Evolutionary conservation across 1,140 invertebrate species (phyloP).

Genomic region (Drosophila yakuba): DNA sequence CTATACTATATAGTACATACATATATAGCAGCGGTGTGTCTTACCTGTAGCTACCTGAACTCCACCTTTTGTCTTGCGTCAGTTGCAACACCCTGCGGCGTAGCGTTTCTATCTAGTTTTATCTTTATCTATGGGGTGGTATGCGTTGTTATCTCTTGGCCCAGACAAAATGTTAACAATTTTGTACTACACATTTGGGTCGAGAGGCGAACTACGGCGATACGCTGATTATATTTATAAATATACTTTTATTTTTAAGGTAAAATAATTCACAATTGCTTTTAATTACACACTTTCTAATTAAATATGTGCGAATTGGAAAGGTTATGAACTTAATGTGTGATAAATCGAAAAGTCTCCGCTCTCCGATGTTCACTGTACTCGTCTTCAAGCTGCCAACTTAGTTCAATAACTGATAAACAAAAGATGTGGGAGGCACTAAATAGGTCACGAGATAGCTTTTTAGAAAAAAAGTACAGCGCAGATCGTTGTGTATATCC

Average conservation of each 20-base stretch:
- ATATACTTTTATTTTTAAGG: not conserved
- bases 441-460: constrained; percentile 58
- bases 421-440: constrained; percentile 1
- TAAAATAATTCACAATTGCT: not conserved
- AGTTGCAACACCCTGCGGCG: constrained; percentile 68
- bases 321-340: no score
- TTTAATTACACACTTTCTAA: no score
- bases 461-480: not conserved
- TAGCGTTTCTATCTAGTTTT: constrained; percentile 47
- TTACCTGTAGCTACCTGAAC: constrained; percentile 68
- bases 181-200: constrained; percentile 34
- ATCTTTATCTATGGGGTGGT: constrained; percentile 43
- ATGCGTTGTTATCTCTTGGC: constrained; percentile 18
- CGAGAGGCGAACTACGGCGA: constrained; percentile 3
- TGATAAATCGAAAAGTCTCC: not conserved
- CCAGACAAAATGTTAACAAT: constrained; percentile 59
- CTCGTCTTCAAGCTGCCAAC: constrained; percentile 18
- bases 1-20: not conserved
- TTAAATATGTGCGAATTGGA: no score
- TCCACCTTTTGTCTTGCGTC: constrained; percentile 54
- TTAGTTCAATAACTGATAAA: constrained; percentile 69
- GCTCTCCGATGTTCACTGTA: not conserved
- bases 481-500: constrained; percentile 18
- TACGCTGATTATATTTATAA: not conserved
- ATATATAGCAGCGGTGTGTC: not conserved